Evolutionary conservation across 2,797 vertebrate genomes (phyloP).

Genomic region (Muraenolepis orangiensis): DNA sequence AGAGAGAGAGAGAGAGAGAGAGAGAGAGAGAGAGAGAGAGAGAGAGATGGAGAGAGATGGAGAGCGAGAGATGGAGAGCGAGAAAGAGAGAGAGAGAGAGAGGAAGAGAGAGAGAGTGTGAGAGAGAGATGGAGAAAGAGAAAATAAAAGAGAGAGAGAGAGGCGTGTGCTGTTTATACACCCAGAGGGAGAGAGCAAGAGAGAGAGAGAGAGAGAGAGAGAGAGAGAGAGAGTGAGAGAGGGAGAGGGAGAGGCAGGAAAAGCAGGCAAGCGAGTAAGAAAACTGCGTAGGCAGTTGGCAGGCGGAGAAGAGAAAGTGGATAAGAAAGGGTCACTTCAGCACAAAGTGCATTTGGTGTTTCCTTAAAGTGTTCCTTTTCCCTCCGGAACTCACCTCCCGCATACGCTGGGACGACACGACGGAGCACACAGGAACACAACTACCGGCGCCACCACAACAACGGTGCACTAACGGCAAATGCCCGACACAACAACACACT

Average conservation of each 20-base stretch:
- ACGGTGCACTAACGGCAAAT: too few relatives aligned
- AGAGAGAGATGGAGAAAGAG: background rate
- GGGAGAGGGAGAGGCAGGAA: too few relatives aligned
- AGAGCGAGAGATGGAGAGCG: constrained; percentile 28
- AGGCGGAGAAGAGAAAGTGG: constrained; percentile 34
- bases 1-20: background rate
- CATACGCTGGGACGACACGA: too few relatives aligned
- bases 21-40: background rate
- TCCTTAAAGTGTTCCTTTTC: constrained; percentile 63
- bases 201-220: constrained; percentile 26
- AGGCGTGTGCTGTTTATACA: background rate
- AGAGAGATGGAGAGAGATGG: too few relatives aligned
- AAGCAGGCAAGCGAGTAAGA: too few relatives aligned
- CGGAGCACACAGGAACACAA: too few relatives aligned
- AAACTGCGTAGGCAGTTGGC: constrained; percentile 19
- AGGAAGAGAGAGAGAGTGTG: constrained; percentile 14
- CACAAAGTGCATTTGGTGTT: constrained; percentile 63
- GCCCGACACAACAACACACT: background rate
- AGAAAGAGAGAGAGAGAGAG: too few relatives aligned
- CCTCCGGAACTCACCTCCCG: constrained; percentile 53
- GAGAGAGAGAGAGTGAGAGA: too few relatives aligned
- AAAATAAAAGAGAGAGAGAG: background rate
- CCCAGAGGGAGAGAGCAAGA: constrained; percentile 26
- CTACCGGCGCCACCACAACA: background rate
- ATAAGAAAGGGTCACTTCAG: constrained; percentile 61